Percentiles rank a stretch among this genome's conserved stretches.
Conservation (phyloP, 2,888 invertebrate species). For the Sicus ferrugineus region DNA sequence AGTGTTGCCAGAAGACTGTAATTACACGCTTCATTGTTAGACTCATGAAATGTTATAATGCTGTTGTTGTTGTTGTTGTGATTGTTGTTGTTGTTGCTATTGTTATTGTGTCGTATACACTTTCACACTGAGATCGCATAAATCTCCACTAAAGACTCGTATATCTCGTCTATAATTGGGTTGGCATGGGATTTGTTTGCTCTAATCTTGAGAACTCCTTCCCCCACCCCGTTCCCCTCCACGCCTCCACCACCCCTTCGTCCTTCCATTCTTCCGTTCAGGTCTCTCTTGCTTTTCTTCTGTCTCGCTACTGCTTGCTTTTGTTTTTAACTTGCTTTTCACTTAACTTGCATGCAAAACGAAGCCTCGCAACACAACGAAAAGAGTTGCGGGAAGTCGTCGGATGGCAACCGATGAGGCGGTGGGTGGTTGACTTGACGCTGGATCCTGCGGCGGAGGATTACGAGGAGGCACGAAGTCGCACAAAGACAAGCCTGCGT, state of each 20-base stretch:
- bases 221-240: not conserved
- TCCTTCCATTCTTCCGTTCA: conserved; percentile 37
- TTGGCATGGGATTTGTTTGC: conserved; percentile 11
- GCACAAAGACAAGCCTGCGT: not conserved
- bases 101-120: conserved; percentile 3
- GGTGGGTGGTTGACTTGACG: not conserved
- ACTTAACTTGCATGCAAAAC: conserved; percentile 58
- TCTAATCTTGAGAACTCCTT: not conserved
- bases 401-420: conserved; percentile 12
- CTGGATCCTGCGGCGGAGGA: not conserved
- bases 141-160: conserved; percentile 57
- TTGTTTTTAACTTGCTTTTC: conserved; percentile 45
- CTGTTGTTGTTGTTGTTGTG: conserved; percentile 36
- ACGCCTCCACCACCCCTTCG: conserved; percentile 45
- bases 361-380: conserved; percentile 39
- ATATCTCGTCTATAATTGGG: conserved; percentile 58
- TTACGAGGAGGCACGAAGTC: not conserved
- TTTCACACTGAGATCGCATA: conserved; percentile 3
- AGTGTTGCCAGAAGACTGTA: conserved; percentile 57
- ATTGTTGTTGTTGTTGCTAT: conserved; percentile 39
- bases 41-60: conserved; percentile 43
- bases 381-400: no score
- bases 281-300: conserved; percentile 9
- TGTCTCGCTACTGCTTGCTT: conserved; percentile 32
- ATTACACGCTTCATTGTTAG: conserved; percentile 64